Conservation (phyloP, 2,888 invertebrate species). For the Latrodectus elegans region DNA sequence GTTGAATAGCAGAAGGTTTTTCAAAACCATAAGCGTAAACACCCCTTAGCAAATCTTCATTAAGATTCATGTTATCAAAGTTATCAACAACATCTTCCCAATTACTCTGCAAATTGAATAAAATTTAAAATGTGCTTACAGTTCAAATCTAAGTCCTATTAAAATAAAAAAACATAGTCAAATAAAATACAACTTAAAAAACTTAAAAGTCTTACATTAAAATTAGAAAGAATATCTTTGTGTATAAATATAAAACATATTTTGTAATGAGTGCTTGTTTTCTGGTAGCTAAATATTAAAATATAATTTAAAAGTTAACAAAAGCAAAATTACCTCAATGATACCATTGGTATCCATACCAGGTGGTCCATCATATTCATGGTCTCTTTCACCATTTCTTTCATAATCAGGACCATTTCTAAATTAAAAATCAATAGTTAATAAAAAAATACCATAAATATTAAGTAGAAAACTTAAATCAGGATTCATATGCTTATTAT, state of each 20-base stretch:
- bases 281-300: not conserved
- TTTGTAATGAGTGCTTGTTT: no score
- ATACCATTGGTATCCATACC: slow-evolving; percentile 94
- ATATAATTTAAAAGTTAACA: no score
- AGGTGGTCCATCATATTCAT: slow-evolving; percentile 83
- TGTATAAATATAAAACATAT: no score
- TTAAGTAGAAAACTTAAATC: not conserved
- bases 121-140: not conserved
- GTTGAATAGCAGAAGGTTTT: slow-evolving; percentile 99
- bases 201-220: no score
- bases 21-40: slow-evolving; percentile 99
- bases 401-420: slow-evolving; percentile 66
- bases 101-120: slow-evolving; percentile 73
- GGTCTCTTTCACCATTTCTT: slow-evolving; percentile 62
- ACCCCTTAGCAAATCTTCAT: slow-evolving; percentile 95
- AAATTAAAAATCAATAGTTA: not conserved
- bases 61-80: slow-evolving; percentile 98
- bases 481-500: not conserved
- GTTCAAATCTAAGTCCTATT: not conserved
- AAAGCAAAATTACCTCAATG: slow-evolving; percentile 80
- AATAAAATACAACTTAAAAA: no score
- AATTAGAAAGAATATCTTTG: no score
- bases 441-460: not conserved
- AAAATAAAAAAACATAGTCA: no score
- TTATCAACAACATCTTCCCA: slow-evolving; percentile 86